A percentile compares a stretch with the other conserved stretches of the same genome.
phyloP scores from a whole-genome alignment of 2,888 invertebrate species.

The Acleris laterana region DNA sequence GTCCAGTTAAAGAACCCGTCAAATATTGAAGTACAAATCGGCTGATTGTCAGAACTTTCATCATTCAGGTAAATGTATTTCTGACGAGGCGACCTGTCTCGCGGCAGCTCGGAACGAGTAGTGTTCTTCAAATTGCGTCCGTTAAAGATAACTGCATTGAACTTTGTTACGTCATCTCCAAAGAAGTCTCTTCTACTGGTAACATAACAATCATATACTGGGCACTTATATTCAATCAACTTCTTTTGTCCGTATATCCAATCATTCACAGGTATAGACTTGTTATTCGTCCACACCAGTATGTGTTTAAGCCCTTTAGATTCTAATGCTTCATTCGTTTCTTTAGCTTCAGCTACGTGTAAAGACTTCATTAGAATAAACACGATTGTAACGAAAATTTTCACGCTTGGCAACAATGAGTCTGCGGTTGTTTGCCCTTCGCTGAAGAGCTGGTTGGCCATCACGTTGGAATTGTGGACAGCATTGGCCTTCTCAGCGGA shows the following conservation, averaged over 20 bases:
- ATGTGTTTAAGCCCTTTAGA: neutral
- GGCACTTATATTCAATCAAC: conserved; percentile 3
- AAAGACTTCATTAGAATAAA: too few relatives aligned
- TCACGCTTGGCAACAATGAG: too few relatives aligned
- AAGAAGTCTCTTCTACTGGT: conserved; percentile 2
- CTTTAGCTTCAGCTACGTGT: too few relatives aligned
- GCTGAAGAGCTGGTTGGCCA: too few relatives aligned
- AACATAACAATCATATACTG: neutral
- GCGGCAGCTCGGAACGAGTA: neutral
- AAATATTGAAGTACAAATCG: conserved; percentile 6
- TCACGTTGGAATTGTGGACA: too few relatives aligned
- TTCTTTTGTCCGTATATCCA: conserved; percentile 1
- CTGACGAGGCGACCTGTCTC: conserved; percentile 29
- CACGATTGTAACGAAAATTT: too few relatives aligned
- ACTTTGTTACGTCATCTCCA: neutral
- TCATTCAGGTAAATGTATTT: conserved; percentile 42
- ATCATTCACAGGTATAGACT: neutral
- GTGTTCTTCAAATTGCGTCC: neutral
- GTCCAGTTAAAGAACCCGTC: too few relatives aligned
- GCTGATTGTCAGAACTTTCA: conserved; percentile 42
- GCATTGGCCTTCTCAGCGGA: too few relatives aligned
- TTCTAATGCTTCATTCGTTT: neutral
- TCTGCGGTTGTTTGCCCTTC: too few relatives aligned
- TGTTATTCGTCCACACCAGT: neutral
- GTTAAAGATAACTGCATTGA: neutral